A percentile compares a stretch with the other conserved stretches of the same genome.
Conservation (phyloP, 1,140 invertebrate species). For the Ostrea edulis region DNA sequence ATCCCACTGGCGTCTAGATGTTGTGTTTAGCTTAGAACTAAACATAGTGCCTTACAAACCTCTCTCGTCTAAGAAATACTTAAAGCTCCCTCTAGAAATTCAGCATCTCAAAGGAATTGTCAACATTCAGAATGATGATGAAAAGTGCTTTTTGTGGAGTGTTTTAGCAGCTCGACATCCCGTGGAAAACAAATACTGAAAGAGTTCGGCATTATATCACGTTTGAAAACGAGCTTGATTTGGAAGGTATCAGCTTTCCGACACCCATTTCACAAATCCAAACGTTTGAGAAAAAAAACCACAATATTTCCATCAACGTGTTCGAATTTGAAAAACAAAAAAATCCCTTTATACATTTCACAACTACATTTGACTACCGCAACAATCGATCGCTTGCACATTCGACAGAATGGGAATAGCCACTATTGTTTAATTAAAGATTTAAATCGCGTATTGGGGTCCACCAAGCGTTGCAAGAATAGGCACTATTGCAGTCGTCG, state of each 20-base stretch:
- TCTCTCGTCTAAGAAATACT: constrained; percentile 35
- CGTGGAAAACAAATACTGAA: constrained; percentile 26
- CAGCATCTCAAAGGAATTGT: constrained; percentile 34
- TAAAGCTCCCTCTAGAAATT: constrained; percentile 1
- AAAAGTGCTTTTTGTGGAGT: constrained; percentile 52
- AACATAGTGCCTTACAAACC: constrained; percentile 45
- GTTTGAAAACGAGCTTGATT: constrained; percentile 46
- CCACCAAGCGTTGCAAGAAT: neutral
- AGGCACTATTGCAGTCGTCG: neutral
- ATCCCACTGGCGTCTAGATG: constrained; percentile 35
- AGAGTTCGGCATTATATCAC: constrained; percentile 36
- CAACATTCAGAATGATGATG: constrained; percentile 32
- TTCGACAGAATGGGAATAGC: neutral
- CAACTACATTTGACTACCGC: neutral
- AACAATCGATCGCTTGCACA: neutral
- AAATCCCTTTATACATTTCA: neutral
- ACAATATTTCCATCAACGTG: neutral
- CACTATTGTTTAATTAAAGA: too few relatives aligned
- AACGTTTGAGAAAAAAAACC: constrained; percentile 9
- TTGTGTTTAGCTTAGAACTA: constrained; percentile 30
- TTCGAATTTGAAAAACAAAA: neutral
- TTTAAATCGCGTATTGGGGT: neutral
- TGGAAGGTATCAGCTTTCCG: neutral
- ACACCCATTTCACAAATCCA: neutral
- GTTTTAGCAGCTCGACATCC: constrained; percentile 53